Conservation (phyloP, 2,797 vertebrate genomes). For the Mormyrus proboscirostris region DNA sequence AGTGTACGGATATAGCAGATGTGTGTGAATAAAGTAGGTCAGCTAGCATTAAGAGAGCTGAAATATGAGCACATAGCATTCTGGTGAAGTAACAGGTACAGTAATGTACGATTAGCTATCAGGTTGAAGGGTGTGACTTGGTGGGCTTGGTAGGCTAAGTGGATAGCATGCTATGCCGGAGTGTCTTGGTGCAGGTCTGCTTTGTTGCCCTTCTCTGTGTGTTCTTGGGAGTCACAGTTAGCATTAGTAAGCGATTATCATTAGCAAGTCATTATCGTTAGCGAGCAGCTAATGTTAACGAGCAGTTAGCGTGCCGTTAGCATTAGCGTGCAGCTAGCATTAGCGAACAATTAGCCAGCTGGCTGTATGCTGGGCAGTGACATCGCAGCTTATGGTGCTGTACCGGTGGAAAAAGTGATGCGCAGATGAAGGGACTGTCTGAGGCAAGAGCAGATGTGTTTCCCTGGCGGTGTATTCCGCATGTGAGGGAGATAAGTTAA, state of each 20-base stretch:
- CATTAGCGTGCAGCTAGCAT: not conserved
- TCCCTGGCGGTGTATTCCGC: not conserved
- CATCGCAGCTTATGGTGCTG: not conserved
- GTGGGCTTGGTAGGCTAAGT: not conserved
- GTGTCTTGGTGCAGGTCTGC: not conserved
- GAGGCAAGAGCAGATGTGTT: not conserved
- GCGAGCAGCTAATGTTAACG: not conserved
- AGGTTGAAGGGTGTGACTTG: not conserved
- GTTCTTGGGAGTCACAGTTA: not conserved
- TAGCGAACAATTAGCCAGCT: not conserved
- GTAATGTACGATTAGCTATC: not conserved
- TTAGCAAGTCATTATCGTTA: not conserved
- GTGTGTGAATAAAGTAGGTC: not conserved
- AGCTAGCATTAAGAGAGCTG: not conserved
- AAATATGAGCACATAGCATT: not conserved
- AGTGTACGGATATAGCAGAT: not conserved
- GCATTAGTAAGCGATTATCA: not conserved
- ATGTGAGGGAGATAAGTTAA: conserved; percentile 8
- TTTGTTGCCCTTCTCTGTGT: not conserved
- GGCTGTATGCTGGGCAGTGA: not conserved
- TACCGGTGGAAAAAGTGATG: not conserved
- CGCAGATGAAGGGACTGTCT: not conserved
- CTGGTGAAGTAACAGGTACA: not conserved
- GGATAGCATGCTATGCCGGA: not conserved
- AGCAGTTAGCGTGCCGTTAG: not conserved